Evolutionary conservation across 2,113 vertebrate genomes (phyloP), one percentile per base, ranked within the genome.

Genomic region (Montifringilla adamsi): DNA sequence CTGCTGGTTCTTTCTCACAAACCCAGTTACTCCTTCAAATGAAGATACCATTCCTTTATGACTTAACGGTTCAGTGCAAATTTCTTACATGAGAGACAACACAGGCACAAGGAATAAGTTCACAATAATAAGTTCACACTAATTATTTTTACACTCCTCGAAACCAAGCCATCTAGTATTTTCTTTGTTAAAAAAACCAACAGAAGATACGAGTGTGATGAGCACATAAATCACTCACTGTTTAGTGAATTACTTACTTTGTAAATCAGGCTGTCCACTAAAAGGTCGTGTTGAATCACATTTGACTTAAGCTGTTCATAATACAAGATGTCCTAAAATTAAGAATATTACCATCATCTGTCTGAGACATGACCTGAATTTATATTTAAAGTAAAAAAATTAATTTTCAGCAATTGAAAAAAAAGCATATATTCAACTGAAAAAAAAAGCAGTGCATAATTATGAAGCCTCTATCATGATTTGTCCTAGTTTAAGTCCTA

Each of bases 261-360:
- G 95, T 99, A 99, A 97, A 99, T 99, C 67, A 99, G 98, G 96
- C 98, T 99, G 97, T 99, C 99, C 97, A 99, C 99, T 97, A 99
- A 97, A 97, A 99, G 98, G 95, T 99, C 96, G 9, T 99, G 98
- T 69, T 99, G 98, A 89, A 99, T 98, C 93, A 99, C 99, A 92
- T 99, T 99, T 7, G 99, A 98, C 94, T 98, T 99, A 33, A 99
- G 98, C 95, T 99, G 99, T 64, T 99, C 99, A 74, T 99, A 99
- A 96, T 99, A 99, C 90, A 99, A 98, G 79, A 98, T 96, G 95
- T 99, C 99, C 99, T 99, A 97, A 84, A 97, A 97, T 90, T 72
- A 96, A 94, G 97, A 77, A 88, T 67, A 97, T 70, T 64, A 74
- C 41, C 59, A 87, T 52, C 58, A 93, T 90, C 64, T 55, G 28